These are phyloP conservation scores for Trachemys scripta DNA, from an alignment of 2,113 vertebrate genomes.

Conservation along the genomic window DNA sequence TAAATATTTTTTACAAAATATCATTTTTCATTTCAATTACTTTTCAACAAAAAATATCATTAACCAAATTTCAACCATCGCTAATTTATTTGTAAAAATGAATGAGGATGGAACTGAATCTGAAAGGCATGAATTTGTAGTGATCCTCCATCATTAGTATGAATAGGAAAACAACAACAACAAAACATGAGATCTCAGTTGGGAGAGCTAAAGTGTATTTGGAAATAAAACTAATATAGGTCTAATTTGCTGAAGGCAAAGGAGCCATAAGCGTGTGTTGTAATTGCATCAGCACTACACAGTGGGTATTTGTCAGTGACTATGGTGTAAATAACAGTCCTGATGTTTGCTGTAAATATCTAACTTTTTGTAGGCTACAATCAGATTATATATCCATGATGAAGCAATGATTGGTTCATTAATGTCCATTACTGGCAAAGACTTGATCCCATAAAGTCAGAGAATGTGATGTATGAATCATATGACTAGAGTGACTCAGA, in stretches of 20 bases:
- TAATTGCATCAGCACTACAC: background rate
- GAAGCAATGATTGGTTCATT: background rate
- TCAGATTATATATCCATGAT: background rate
- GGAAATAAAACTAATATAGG: background rate
- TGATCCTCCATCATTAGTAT: background rate
- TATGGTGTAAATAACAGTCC: background rate
- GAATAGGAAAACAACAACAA: background rate
- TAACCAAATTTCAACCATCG: background rate
- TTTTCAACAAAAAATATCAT: background rate
- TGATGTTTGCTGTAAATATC: background rate
- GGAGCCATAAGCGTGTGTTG: background rate
- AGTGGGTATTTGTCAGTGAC: background rate
- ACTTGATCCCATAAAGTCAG: background rate
- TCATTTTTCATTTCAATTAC: background rate
- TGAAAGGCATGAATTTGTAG: background rate
- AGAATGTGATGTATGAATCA: background rate
- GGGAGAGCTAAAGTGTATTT: background rate
- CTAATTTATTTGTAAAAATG: background rate
- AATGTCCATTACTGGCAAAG: background rate
- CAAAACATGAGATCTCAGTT: background rate
- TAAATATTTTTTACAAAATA: background rate
- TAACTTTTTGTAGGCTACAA: background rate
- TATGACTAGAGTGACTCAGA: background rate
- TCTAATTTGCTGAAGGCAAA: background rate
- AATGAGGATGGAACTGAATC: background rate